Conservation (phyloP, 2,888 invertebrate species). For the Vandiemenella viatica region DNA sequence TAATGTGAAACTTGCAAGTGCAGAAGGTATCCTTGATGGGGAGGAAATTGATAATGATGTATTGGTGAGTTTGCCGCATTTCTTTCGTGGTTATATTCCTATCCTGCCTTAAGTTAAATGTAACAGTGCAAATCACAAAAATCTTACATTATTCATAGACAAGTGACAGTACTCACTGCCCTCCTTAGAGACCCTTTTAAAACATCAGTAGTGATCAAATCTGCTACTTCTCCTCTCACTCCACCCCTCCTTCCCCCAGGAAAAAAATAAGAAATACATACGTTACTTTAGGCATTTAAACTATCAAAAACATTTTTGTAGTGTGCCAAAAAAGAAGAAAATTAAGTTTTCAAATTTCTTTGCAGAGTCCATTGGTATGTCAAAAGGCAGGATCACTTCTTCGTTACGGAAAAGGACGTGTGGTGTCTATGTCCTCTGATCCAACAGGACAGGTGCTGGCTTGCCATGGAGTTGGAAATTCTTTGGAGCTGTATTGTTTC, state of each 20-base stretch:
- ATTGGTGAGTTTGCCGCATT: constrained; percentile 1
- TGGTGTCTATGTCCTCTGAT: constrained; percentile 60
- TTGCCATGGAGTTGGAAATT: constrained; percentile 69
- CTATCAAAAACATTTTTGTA: background rate
- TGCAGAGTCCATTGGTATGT: constrained; percentile 52
- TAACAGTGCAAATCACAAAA: too few species aligned
- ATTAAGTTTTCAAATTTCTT: constrained; percentile 11
- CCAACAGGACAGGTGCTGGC: constrained; percentile 53
- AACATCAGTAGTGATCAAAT: too few species aligned
- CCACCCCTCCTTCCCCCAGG: too few species aligned
- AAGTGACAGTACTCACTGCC: too few species aligned
- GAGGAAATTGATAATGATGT: background rate
- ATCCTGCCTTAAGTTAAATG: too few species aligned
- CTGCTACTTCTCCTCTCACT: too few species aligned
- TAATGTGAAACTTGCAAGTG: background rate
- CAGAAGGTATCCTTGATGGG: background rate
- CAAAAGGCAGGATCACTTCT: constrained; percentile 65
- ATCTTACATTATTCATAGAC: too few species aligned
- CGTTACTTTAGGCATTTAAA: background rate
- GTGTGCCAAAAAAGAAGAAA: background rate
- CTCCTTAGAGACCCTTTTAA: too few species aligned
- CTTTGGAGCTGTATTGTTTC: constrained; percentile 71
- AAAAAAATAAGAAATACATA: constrained; percentile 2
- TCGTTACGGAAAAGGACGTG: constrained; percentile 62
- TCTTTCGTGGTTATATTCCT: background rate